Evolutionary conservation across 2,113 vertebrate genomes (phyloP).

Genomic region (Guaruba guarouba): DNA sequence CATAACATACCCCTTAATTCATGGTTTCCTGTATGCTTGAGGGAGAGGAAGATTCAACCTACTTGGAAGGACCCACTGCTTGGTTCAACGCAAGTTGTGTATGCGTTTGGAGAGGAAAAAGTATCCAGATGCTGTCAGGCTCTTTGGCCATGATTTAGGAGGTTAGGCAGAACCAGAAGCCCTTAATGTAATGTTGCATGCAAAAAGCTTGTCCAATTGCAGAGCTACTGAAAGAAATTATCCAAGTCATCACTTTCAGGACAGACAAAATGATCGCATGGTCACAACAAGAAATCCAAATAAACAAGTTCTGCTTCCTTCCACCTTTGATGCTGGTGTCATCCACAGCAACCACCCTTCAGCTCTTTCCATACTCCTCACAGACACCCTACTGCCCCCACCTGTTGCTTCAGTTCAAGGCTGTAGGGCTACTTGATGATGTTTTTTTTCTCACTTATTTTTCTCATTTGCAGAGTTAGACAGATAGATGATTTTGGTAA

Average conservation of each 20-base stretch:
- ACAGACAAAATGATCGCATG: background rate
- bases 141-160: background rate
- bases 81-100: background rate
- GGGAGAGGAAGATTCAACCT: background rate
- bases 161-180: background rate
- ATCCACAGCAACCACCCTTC: background rate
- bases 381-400: too few species aligned
- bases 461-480: background rate
- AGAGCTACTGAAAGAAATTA: background rate
- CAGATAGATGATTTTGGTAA: background rate
- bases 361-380: background rate
- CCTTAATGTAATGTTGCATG: background rate
- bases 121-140: background rate
- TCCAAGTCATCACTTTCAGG: background rate
- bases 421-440: background rate
- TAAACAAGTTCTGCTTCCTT: background rate
- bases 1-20: background rate
- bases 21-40: background rate
- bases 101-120: background rate
- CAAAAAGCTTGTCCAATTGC: background rate
- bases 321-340: background rate
- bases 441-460: background rate
- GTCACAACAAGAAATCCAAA: background rate
- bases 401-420: background rate
- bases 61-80: background rate